Percentiles rank a stretch among this genome's conserved stretches.
Conservation (phyloP, 2,888 invertebrate genomes). For the Apotomis betuletana region DNA sequence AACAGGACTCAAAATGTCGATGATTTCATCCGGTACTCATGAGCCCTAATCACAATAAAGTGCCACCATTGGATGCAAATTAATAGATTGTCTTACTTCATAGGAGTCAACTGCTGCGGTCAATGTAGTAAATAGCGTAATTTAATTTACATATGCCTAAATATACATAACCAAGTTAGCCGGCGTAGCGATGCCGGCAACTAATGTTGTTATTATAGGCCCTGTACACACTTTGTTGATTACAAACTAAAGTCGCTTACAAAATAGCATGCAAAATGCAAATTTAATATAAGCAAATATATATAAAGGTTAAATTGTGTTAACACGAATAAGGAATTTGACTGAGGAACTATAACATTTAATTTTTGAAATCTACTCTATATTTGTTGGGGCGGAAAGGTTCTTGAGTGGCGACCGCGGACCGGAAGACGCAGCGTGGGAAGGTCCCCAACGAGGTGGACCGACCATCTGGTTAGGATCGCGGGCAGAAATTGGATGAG, state of each 20-base stretch:
- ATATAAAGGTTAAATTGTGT: background rate
- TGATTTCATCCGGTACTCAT: conserved; percentile 33
- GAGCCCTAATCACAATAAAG: conserved; percentile 27
- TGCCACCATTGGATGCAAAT: conserved; percentile 24
- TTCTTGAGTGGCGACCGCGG: too few species aligned
- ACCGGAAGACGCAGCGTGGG: too few species aligned
- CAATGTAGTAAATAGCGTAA: conserved; percentile 13
- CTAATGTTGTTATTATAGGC: background rate
- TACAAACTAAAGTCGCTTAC: too few species aligned
- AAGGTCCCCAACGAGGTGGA: too few species aligned
- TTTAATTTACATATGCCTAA: conserved; percentile 8
- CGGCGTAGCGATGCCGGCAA: background rate
- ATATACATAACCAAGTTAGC: background rate
- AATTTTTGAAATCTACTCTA: too few species aligned
- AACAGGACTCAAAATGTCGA: conserved; percentile 21
- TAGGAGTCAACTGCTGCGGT: conserved; percentile 30
- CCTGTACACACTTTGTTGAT: too few species aligned
- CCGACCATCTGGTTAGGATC: too few species aligned
- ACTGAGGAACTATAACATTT: too few species aligned
- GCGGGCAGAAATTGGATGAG: too few species aligned
- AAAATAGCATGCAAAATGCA: too few species aligned
- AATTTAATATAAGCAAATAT: too few species aligned
- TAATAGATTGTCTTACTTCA: conserved; percentile 21
- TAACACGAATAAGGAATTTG: background rate
- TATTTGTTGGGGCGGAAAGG: too few species aligned